phyloP scores from a whole-genome alignment of 2,113 vertebrate genomes.

The Myiozetetes cayanensis region DNA sequence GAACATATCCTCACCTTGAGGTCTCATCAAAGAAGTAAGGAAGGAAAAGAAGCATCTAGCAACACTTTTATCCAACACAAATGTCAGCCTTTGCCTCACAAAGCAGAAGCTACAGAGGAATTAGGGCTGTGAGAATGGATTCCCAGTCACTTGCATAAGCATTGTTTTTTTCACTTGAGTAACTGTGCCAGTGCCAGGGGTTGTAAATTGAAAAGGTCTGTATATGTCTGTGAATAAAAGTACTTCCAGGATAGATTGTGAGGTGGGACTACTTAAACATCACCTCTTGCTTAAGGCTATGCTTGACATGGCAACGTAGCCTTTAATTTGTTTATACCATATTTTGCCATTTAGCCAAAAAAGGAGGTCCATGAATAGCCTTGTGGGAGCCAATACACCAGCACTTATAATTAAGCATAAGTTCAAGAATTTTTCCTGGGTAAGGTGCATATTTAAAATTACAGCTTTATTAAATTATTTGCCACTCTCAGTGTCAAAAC shows the following conservation, averaged over 20 bases:
- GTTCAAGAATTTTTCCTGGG: background rate
- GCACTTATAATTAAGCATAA: background rate
- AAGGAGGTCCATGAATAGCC: background rate
- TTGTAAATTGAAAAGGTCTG: background rate
- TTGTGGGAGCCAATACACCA: background rate
- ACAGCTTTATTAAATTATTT: conserved; percentile 4
- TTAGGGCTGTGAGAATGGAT: background rate
- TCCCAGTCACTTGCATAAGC: background rate
- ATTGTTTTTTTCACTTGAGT: background rate
- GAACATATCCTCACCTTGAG: background rate
- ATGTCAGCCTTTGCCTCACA: background rate
- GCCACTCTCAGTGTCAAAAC: background rate
- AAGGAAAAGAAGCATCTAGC: background rate
- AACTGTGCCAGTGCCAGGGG: background rate
- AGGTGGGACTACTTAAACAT: background rate
- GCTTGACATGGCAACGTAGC: background rate
- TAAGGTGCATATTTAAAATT: background rate
- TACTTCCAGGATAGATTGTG: background rate
- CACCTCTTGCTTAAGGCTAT: background rate
- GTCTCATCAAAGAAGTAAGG: background rate
- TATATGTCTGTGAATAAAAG: background rate
- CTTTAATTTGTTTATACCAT: background rate
- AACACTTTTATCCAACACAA: background rate
- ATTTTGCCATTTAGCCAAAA: background rate
- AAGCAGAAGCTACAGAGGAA: background rate